Evolutionary conservation across 1,140 invertebrate species (phyloP).

Genomic region (Drosophila seguyi): DNA sequence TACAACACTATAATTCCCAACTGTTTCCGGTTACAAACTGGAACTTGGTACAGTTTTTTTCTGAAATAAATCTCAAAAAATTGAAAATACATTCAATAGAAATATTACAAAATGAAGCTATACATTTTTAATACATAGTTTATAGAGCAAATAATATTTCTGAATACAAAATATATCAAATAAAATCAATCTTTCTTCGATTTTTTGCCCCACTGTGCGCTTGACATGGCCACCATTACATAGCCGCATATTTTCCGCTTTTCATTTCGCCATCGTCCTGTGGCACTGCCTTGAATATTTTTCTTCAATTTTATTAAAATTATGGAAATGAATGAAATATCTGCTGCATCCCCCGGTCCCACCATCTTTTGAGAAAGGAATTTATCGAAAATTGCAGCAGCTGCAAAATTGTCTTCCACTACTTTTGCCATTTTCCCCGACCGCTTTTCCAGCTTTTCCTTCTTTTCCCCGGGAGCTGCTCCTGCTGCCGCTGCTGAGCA

Average conservation of each 20-base stretch:
- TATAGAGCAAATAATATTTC: background rate
- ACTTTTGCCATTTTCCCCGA: slow-evolving; percentile 26
- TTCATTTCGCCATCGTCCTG: slow-evolving; percentile 49
- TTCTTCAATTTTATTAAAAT: slow-evolving; percentile 84
- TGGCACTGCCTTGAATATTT: slow-evolving; percentile 76
- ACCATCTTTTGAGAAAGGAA: slow-evolving; percentile 68
- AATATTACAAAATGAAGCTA: too few relatives aligned
- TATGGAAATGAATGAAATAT: slow-evolving; percentile 84
- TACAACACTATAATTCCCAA: background rate
- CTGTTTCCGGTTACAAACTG: background rate
- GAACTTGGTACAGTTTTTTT: background rate
- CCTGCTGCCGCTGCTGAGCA: slow-evolving; percentile 7
- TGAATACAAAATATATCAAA: background rate
- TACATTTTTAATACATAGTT: too few relatives aligned
- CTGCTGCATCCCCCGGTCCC: slow-evolving; percentile 31
- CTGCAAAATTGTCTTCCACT: slow-evolving; percentile 59
- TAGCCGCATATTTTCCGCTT: slow-evolving; percentile 63
- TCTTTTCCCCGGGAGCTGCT: slow-evolving; percentile 12
- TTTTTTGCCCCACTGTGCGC: slow-evolving; percentile 21
- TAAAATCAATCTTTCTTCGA: background rate
- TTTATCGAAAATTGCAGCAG: slow-evolving; percentile 81
- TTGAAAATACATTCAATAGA: background rate
- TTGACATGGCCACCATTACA: slow-evolving; percentile 32
- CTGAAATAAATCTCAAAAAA: background rate
- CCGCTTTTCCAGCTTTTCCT: background rate